phyloP scores from a whole-genome alignment of 1,140 invertebrate genomes.

The Acyrthosiphon pisum region DNA sequence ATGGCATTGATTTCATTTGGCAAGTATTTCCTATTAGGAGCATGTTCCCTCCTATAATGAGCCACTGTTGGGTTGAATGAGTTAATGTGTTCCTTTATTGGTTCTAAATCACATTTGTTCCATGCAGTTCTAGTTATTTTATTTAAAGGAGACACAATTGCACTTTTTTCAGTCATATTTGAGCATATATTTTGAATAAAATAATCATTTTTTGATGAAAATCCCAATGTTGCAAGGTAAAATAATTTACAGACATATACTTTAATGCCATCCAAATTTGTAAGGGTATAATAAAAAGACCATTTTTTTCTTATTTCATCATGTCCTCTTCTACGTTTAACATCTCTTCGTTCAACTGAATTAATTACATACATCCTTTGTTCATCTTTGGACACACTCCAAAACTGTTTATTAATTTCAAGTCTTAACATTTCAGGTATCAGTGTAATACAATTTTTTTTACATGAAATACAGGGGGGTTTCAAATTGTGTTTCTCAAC shows the following conservation, averaged over 20 bases:
- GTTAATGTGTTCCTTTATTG: conserved; percentile 53
- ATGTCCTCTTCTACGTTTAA: not conserved
- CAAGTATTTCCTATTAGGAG: conserved; percentile 58
- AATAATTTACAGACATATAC: not conserved
- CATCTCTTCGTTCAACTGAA: not conserved
- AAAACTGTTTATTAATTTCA: not conserved
- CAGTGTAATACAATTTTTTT: not conserved
- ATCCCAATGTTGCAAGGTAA: not conserved
- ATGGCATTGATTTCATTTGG: conserved; percentile 58
- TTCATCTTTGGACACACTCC: not conserved
- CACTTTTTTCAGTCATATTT: conserved; percentile 36
- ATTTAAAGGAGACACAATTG: conserved; percentile 15
- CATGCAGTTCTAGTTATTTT: conserved; percentile 25
- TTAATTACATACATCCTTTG: not conserved
- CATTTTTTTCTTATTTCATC: conserved; percentile 5
- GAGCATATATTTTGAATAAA: conserved; percentile 4
- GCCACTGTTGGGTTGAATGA: conserved; percentile 59
- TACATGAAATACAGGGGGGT: not conserved
- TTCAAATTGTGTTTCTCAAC: not conserved
- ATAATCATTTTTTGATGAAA: not conserved
- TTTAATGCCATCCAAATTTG: not conserved
- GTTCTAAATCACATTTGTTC: conserved; percentile 37
- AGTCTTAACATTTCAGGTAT: not conserved
- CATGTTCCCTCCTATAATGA: conserved; percentile 60
- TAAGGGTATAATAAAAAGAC: not conserved